Evolutionary conservation across 2,888 invertebrate genomes (phyloP).

Genomic region (Lasioglossum malachurum): DNA sequence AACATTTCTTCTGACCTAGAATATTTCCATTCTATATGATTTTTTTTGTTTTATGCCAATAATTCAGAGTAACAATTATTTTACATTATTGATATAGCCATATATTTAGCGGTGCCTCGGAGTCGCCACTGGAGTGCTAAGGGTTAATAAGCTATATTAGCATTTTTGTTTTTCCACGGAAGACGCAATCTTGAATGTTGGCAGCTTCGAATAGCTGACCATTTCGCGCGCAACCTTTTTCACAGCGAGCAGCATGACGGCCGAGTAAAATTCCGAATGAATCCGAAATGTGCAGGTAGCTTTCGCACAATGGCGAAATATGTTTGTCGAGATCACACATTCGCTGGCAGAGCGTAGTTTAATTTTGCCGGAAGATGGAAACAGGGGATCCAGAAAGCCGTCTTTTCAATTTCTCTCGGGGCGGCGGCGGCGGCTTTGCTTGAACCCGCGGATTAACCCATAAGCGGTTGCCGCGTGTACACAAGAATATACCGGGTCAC

Average conservation of each 20-base stretch:
- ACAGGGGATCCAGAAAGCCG: conserved; percentile 17
- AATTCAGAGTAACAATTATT: too few species aligned
- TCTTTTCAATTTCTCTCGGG: conserved; percentile 66
- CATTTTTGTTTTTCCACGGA: too few species aligned
- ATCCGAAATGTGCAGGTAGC: neutral
- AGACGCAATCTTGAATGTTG: neutral
- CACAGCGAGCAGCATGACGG: neutral
- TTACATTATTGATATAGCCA: too few species aligned
- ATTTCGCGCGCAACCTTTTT: neutral
- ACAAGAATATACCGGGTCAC: conserved; percentile 50
- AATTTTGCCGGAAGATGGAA: conserved; percentile 49
- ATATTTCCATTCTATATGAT: too few species aligned
- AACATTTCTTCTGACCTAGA: too few species aligned
- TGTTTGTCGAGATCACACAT: conserved; percentile 7
- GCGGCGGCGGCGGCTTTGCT: conserved; percentile 44
- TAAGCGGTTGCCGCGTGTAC: conserved; percentile 46
- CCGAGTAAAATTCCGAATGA: neutral
- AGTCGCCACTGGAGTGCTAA: too few species aligned
- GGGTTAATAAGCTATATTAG: too few species aligned
- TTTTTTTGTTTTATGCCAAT: too few species aligned
- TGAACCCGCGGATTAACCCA: conserved; percentile 64
- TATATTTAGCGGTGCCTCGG: too few species aligned
- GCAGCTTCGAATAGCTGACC: neutral
- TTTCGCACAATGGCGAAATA: neutral
- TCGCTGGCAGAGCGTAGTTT: conserved; percentile 30